phyloP scores from a whole-genome alignment of 2,113 vertebrate genomes.

The Cavia aperea region DNA sequence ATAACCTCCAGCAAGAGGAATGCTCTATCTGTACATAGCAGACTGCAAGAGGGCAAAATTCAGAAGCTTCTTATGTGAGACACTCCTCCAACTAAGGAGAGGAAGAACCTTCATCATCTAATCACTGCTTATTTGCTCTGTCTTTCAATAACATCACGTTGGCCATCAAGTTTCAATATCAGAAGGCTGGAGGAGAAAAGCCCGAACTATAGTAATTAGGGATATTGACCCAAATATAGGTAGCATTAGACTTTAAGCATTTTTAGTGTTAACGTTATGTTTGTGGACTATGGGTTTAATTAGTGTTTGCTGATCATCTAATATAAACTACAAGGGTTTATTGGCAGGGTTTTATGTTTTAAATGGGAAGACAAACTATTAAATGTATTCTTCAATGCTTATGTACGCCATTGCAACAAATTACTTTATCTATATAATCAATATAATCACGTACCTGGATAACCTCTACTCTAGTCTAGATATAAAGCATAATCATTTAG shows the following conservation, averaged over 20 bases:
- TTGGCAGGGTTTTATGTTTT: neutral
- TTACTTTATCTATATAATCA: neutral
- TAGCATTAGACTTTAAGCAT: neutral
- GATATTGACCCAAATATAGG: neutral
- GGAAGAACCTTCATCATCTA: neutral
- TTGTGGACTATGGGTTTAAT: neutral
- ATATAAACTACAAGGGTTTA: neutral
- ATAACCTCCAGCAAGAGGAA: rapidly evolving
- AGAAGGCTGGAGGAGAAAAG: neutral
- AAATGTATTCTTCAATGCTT: neutral
- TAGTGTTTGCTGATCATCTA: neutral
- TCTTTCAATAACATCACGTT: neutral
- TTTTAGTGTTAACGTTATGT: neutral
- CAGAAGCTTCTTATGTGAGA: neutral
- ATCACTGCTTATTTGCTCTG: too few species aligned
- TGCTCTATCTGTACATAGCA: neutral
- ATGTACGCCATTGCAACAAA: neutral
- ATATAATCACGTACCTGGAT: neutral
- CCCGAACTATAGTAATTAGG: neutral
- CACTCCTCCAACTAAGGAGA: neutral
- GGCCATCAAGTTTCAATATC: neutral
- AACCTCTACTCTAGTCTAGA: neutral
- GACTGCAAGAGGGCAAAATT: neutral
- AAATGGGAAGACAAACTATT: neutral
- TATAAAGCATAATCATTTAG: neutral